Evolutionary conservation across 2,113 vertebrate species (phyloP).

Genomic region (Casuarius casuarius): DNA sequence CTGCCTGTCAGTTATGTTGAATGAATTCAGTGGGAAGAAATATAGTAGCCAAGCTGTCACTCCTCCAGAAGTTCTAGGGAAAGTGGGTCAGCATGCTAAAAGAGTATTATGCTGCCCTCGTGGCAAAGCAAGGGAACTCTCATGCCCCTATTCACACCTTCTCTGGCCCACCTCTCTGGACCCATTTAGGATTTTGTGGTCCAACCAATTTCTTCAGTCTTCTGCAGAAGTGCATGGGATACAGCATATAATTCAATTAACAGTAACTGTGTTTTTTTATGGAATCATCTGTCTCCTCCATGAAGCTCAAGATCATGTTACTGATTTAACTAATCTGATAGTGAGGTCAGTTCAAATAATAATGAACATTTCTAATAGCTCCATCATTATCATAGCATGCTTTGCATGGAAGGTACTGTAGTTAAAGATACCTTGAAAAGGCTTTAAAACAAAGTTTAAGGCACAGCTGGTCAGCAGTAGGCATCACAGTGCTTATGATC

Average conservation of each 20-base stretch:
- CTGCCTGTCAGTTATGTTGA: not conserved
- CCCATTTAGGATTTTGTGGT: not conserved
- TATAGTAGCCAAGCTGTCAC: not conserved
- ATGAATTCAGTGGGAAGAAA: not conserved
- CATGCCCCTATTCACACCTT: too few relatives aligned
- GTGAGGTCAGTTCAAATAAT: not conserved
- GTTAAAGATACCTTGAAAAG: constrained; percentile 10
- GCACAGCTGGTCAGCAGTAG: constrained; percentile 39
- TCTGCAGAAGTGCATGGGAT: not conserved
- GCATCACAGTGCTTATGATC: not conserved
- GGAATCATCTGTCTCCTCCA: not conserved
- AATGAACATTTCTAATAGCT: not conserved
- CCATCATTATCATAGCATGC: not conserved
- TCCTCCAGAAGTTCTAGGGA: not conserved
- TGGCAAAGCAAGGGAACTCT: not conserved
- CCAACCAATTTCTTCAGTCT: not conserved
- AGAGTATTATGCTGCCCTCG: not conserved
- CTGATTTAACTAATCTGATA: not conserved
- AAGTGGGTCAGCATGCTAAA: not conserved
- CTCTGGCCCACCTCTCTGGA: not conserved
- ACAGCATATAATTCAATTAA: not conserved
- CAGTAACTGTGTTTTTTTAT: not conserved
- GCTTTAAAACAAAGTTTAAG: constrained; percentile 32
- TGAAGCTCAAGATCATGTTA: not conserved
- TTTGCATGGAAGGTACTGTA: not conserved